Conservation (phyloP, 2,113 vertebrate genomes). For the Phalacrocorax brasilianus region DNA sequence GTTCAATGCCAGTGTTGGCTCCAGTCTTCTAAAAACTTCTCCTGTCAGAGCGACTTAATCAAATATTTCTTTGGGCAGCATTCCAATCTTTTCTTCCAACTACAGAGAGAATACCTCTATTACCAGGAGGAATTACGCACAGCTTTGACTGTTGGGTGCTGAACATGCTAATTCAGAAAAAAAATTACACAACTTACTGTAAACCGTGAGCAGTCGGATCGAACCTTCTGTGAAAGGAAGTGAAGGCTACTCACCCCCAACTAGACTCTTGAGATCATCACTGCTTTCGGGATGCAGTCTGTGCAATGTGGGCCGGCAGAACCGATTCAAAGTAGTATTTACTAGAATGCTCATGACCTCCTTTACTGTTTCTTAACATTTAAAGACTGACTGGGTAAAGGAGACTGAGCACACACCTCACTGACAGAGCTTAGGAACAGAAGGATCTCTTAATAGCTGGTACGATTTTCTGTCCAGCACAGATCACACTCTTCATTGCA, state of each 20-base stretch:
- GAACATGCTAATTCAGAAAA: neutral
- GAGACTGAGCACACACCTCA: neutral
- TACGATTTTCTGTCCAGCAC: neutral
- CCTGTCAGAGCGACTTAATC: neutral
- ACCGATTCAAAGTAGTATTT: neutral
- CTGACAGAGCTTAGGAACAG: neutral
- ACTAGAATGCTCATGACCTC: neutral
- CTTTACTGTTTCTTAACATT: neutral
- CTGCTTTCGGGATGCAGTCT: neutral
- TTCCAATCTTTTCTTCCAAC: neutral
- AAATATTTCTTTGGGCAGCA: neutral
- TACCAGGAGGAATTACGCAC: neutral
- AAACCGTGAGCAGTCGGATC: neutral
- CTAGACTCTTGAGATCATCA: neutral
- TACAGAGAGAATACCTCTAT: neutral
- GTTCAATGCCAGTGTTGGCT: neutral
- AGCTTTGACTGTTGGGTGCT: neutral
- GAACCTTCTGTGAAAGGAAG: neutral
- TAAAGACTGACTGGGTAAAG: neutral
- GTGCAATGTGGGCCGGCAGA: neutral
- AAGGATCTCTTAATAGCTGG: neutral
- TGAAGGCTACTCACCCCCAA: constrained; percentile 17
- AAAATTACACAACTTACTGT: neutral
- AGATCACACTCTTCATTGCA: neutral
- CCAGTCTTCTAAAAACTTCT: neutral